Base-by-base conservation (phyloP, 2,797 vertebrate species). In the Choloepus didactylus region DNA sequence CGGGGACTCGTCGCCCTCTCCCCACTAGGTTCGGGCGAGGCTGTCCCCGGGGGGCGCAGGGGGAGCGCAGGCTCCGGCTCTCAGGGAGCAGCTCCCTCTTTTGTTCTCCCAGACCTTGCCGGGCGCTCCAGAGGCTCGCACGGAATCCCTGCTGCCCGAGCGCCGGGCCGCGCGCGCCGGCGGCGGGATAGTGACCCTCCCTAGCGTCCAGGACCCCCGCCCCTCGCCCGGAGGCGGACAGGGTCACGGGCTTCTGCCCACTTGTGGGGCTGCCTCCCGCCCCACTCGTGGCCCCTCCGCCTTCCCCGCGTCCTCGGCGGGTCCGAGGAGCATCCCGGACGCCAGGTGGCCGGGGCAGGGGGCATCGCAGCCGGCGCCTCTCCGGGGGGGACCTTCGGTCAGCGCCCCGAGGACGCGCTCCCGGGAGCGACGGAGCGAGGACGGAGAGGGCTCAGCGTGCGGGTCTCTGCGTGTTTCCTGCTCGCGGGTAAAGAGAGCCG, bases 181-280 rank as follows among this genome's bases (percentile, higher is more conserved):
- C 81, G 1, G 27, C 35, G 49, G 25, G 41, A 27, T 38, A 18
- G 7, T 67, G 54, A 14, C 59, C 73, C 46, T 64, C 41, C 64
- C 59, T 51, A 31, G 0, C 56, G 73, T 88, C 60, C 79, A 31
- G 51, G 51, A n/a, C 51, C 73, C 56, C 6, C 6, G 59, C 44
- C 81, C 80, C 77, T 41, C 38, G n/a, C 56, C 18, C 4, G 14
- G 44, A 93, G 23, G 54, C 18, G n/a, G 59, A 44, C 87, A 21
- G 75, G 95, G 87, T 88, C 91, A 87, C 69, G 77, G 85, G 95
- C 92, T 54, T 73, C 73, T 5, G 73, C 87, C 72, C 89, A 88
- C 64, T 89, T 21, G 76, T 25, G 81, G 25, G 75, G n/a, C 35
- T 49, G 49, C 79, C 94, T 25, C 46, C 44, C 23, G 6, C 19